Evolutionary conservation across 1,140 invertebrate species (phyloP).

Genomic region (Drosophila pallidifrons): DNA sequence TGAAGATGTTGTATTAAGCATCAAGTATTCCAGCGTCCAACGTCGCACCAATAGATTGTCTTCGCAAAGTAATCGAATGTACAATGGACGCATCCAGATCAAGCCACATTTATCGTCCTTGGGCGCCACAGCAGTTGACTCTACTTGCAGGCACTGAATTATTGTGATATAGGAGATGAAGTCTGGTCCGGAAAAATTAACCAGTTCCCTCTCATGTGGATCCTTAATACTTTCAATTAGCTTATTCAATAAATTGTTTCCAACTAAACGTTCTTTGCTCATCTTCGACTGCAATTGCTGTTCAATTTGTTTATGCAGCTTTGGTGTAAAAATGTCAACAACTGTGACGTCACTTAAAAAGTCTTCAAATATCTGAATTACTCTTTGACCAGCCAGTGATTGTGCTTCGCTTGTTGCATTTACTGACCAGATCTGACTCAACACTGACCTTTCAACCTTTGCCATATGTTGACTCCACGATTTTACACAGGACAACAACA

Average conservation of each 20-base stretch:
- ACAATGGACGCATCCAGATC: neutral
- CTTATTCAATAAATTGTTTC: conserved; percentile 57
- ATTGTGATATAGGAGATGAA: conserved; percentile 71
- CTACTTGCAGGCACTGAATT: conserved; percentile 86
- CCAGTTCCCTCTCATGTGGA: neutral
- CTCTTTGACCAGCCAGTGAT: neutral
- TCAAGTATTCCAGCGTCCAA: conserved; percentile 7
- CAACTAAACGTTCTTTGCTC: conserved; percentile 51
- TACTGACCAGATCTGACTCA: neutral
- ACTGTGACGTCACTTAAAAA: conserved; percentile 42
- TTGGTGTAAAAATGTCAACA: conserved; percentile 4
- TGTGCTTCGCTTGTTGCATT: neutral
- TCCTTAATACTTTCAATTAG: conserved; percentile 15
- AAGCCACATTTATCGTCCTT: neutral
- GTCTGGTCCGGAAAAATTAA: conserved; percentile 15
- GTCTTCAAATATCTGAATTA: conserved; percentile 41
- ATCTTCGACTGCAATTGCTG: conserved; percentile 42
- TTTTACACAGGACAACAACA: neutral
- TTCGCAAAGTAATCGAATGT: neutral
- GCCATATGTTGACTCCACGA: neutral
- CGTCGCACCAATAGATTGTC: neutral
- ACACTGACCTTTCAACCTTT: neutral
- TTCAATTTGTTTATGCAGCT: conserved; percentile 26
- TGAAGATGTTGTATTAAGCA: neutral
- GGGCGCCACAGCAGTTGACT: neutral